These are phyloP conservation scores for Drosophila ananassae DNA, from an alignment of 1,140 invertebrate species.

Conservation along the genomic window DNA sequence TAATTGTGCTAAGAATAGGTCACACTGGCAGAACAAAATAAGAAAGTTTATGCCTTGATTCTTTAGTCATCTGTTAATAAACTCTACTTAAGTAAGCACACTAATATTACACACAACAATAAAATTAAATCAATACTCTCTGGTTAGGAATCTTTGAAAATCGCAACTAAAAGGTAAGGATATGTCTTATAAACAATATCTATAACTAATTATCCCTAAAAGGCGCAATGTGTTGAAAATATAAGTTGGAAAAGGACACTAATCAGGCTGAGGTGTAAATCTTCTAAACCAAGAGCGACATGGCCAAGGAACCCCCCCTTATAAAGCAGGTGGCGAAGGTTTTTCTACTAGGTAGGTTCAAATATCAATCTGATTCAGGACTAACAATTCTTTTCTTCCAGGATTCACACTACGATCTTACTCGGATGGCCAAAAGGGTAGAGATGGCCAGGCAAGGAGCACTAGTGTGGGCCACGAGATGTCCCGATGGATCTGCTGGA, in stretches of 20 bases:
- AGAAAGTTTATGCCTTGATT: no score
- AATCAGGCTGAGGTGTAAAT: background rate
- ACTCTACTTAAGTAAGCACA: background rate
- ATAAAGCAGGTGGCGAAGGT: background rate
- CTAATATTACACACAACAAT: background rate
- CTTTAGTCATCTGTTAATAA: no score
- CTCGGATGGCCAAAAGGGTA: background rate
- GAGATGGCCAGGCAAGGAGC: background rate
- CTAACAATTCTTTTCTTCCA: background rate
- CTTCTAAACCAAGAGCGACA: background rate
- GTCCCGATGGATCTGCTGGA: background rate
- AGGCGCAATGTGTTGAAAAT: background rate
- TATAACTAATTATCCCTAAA: background rate
- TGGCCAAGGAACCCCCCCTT: background rate
- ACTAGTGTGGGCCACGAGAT: background rate
- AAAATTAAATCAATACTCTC: background rate
- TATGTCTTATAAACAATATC: background rate
- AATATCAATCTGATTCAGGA: background rate
- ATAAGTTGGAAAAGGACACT: background rate
- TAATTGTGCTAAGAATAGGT: background rate
- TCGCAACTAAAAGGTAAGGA: background rate
- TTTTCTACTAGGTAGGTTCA: background rate
- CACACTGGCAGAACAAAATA: background rate
- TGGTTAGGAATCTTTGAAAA: background rate
- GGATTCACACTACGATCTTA: background rate